These are phyloP conservation scores for Delia radicum DNA, from an alignment of 1,140 invertebrate species.

Conservation along the genomic window DNA sequence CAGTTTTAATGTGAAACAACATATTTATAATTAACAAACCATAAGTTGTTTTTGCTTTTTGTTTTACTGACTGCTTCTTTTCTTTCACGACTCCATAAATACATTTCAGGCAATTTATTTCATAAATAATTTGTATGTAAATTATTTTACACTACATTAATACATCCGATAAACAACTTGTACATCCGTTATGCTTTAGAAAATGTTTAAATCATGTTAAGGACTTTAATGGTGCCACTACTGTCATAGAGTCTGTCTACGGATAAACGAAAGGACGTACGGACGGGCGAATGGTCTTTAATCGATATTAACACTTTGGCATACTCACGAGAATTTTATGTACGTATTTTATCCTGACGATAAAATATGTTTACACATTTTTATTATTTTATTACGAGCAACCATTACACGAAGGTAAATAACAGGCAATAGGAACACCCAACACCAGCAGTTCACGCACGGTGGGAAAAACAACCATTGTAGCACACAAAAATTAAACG, in stretches of 20 bases:
- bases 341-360: not conserved
- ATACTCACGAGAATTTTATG: not conserved
- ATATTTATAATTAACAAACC: constrained; percentile 1
- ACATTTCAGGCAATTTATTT: not conserved
- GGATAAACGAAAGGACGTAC: too few species aligned
- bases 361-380: not conserved
- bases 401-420: too few species aligned
- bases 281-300: not conserved
- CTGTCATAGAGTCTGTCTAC: not conserved
- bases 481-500: too few species aligned
- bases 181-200: not conserved
- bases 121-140: not conserved
- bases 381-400: too few species aligned
- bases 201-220: not conserved
- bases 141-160: constrained; percentile 12
- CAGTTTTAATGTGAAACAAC: not conserved
- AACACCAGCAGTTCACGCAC: too few species aligned
- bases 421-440: too few species aligned
- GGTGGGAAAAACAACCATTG: too few species aligned
- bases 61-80: too few species aligned
- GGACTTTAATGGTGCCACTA: not conserved
- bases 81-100: too few species aligned
- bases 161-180: constrained; percentile 1
- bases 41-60: not conserved
- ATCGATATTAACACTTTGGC: not conserved